A percentile compares a stretch with the other conserved stretches of the same genome.
Conservation (phyloP, 2,888 invertebrate genomes). For the Acanthosoma haemorrhoidale region DNA sequence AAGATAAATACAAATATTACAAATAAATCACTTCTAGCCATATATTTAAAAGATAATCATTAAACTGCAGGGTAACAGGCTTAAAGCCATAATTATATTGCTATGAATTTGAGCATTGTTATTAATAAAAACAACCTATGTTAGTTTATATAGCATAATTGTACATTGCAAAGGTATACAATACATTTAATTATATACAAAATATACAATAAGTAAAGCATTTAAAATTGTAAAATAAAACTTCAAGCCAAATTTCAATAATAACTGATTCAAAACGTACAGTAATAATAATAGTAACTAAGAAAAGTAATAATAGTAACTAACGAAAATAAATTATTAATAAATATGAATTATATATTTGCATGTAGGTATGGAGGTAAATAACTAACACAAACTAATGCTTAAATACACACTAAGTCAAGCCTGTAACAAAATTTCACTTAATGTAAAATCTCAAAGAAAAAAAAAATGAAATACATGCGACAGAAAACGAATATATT, state of each 20-base stretch:
- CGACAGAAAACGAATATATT: too few relatives aligned
- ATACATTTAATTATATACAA: background rate
- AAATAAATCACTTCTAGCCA: background rate
- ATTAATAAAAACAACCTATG: background rate
- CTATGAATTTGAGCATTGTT: conserved; percentile 20
- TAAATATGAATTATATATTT: background rate
- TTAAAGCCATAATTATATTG: conserved; percentile 10
- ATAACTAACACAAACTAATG: too few relatives aligned
- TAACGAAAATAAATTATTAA: background rate
- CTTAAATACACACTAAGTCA: too few relatives aligned
- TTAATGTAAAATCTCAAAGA: too few relatives aligned
- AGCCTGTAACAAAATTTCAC: too few relatives aligned
- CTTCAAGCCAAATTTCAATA: too few relatives aligned
- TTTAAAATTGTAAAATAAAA: background rate
- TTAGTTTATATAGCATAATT: conserved; percentile 9
- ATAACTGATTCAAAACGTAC: background rate
- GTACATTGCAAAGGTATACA: conserved; percentile 17
- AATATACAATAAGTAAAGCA: background rate
- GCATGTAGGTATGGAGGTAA: background rate
- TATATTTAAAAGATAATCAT: background rate
- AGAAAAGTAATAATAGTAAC: background rate
- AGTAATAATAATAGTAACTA: background rate
- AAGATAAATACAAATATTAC: background rate
- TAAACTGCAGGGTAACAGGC: conserved; percentile 11
- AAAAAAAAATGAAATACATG: too few relatives aligned